Percentiles rank a stretch among this genome's conserved stretches.
phyloP scores from a whole-genome alignment of 2,797 vertebrate genomes.

The Lepilemur ruficaudatus region DNA sequence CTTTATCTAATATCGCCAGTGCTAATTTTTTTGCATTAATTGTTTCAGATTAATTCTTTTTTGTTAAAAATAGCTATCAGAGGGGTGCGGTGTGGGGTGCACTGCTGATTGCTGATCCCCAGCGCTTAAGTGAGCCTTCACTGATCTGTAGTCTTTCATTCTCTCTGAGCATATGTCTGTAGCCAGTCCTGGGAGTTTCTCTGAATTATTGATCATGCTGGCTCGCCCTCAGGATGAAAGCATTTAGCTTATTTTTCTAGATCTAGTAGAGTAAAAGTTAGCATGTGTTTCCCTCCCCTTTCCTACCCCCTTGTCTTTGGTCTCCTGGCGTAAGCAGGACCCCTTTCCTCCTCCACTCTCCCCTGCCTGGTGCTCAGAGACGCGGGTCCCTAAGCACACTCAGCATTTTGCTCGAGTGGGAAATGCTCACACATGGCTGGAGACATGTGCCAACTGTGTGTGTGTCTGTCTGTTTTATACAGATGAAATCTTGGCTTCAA shows the following conservation, averaged over 20 bases:
- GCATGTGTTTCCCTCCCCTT: background rate
- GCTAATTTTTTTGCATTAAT: conserved; percentile 74
- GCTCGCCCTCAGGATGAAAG: background rate
- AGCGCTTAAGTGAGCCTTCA: conserved; percentile 46
- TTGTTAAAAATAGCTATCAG: conserved; percentile 49
- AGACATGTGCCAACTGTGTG: background rate
- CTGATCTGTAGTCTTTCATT: background rate
- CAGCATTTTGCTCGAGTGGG: background rate
- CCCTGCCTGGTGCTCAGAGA: background rate
- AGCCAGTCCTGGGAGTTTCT: conserved; percentile 20
- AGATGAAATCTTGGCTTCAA: background rate
- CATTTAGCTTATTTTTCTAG: background rate
- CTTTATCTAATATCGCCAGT: conserved; percentile 66
- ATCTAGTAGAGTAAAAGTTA: background rate
- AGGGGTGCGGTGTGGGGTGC: conserved; percentile 35
- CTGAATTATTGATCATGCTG: background rate
- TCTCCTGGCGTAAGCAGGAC: background rate
- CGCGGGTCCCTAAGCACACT: background rate
- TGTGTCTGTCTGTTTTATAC: background rate
- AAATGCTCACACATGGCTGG: background rate
- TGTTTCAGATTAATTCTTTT: conserved; percentile 73
- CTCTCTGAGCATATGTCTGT: conserved; percentile 6
- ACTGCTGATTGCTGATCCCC: conserved; percentile 70
- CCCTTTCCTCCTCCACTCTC: background rate
- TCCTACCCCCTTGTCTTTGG: background rate